Evolutionary conservation across 1,140 invertebrate species (phyloP).

Genomic region (Lucilia sericata): DNA sequence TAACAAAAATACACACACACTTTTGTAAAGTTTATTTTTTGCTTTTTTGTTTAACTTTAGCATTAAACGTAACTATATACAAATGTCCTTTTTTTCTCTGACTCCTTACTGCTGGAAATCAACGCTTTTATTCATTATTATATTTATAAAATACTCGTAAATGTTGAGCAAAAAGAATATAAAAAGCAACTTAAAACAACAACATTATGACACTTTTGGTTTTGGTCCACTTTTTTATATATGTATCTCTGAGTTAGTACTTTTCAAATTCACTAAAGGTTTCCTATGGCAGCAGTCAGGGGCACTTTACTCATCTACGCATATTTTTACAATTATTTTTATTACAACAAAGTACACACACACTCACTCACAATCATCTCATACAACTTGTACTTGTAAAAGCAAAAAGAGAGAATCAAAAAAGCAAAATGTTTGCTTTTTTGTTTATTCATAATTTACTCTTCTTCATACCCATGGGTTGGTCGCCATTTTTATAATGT

Average conservation of each 20-base stretch:
- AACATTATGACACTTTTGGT: neutral
- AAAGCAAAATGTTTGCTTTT: neutral
- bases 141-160: conserved; percentile 3
- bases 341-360: neutral
- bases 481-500: conserved; percentile 16
- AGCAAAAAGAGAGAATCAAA: neutral
- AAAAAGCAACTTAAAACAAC: neutral
- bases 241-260: neutral
- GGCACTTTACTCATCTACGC: neutral
- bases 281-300: neutral
- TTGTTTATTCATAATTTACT: neutral
- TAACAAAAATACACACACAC: neutral
- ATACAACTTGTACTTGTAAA: neutral
- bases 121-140: neutral
- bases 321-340: neutral
- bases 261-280: neutral
- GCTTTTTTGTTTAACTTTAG: neutral
- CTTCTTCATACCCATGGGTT: neutral
- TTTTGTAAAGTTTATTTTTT: neutral
- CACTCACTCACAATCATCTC: neutral
- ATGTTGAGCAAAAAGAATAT: neutral
- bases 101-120: neutral
- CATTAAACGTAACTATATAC: too few species aligned
- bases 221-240: conserved; percentile 2
- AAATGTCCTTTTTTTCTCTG: neutral